Evolutionary conservation across 2,113 vertebrate genomes (phyloP).

Genomic region (Sinocyclocheilus anshuiensis): DNA sequence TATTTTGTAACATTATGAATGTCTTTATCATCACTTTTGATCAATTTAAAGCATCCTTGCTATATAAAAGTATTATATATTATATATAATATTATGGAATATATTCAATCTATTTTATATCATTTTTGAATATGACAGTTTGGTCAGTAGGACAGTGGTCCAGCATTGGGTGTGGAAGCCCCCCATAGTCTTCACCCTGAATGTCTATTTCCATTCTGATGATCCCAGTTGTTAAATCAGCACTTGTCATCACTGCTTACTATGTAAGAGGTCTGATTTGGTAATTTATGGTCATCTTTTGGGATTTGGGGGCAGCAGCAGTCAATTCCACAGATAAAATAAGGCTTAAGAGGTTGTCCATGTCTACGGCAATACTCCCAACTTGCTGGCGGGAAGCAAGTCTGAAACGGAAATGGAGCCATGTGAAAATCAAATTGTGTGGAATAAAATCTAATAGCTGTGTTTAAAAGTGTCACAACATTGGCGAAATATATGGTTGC

Average conservation of each 20-base stretch:
- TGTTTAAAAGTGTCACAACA: constrained; percentile 54
- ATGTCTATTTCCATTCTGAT: background rate
- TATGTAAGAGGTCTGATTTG: constrained; percentile 69
- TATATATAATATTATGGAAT: background rate
- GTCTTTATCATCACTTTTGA: too few relatives aligned
- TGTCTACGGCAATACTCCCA: constrained; percentile 16
- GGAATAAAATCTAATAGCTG: constrained; percentile 57
- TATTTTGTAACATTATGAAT: too few relatives aligned
- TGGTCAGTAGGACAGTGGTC: background rate
- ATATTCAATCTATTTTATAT: background rate
- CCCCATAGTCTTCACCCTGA: background rate
- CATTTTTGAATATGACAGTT: background rate
- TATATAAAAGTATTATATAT: too few relatives aligned
- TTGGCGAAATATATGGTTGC: constrained; percentile 6
- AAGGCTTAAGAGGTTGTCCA: constrained; percentile 61
- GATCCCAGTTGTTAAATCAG: background rate
- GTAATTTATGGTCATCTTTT: constrained; percentile 68
- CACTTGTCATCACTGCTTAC: background rate
- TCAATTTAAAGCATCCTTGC: too few relatives aligned
- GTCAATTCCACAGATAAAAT: constrained; percentile 66
- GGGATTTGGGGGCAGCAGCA: constrained; percentile 58
- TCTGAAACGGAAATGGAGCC: constrained; percentile 29
- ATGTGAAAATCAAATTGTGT: constrained; percentile 44
- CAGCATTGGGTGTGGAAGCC: background rate
- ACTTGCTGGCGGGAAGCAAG: background rate